These are phyloP conservation scores for Bombus difficillimus DNA, from an alignment of 1,140 invertebrate species.

Conservation along the genomic window DNA sequence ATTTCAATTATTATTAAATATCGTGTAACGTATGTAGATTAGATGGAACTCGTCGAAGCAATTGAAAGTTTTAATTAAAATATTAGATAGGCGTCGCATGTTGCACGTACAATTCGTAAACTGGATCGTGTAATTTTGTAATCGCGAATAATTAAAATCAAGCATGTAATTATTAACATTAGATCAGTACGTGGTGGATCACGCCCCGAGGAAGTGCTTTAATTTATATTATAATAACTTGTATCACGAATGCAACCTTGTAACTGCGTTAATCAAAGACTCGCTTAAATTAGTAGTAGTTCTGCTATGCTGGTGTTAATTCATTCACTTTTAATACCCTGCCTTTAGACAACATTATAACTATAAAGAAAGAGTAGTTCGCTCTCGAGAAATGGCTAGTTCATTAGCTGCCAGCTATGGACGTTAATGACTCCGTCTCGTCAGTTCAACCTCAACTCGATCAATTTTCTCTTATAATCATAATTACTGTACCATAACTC, in stretches of 20 bases:
- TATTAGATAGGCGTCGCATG: neutral
- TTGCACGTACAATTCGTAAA: neutral
- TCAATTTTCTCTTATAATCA: constrained; percentile 3
- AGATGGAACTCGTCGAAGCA: neutral
- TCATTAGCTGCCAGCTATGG: neutral
- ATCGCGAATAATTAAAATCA: neutral
- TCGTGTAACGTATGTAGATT: neutral
- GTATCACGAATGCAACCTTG: neutral
- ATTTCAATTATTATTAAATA: neutral
- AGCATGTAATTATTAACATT: neutral
- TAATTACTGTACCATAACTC: neutral
- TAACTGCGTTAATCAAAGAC: neutral
- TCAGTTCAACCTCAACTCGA: neutral
- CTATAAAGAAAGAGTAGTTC: neutral
- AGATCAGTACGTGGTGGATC: neutral
- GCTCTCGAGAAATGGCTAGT: neutral
- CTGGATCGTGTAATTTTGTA: neutral
- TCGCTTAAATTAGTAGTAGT: neutral
- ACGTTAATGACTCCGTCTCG: constrained; percentile 16
- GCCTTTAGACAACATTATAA: neutral
- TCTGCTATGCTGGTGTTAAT: neutral
- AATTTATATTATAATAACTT: neutral
- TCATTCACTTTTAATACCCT: neutral
- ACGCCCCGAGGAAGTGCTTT: neutral
- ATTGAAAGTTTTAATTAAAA: neutral